phyloP scores from a whole-genome alignment of 2,888 invertebrate species.

The Periphyllus acericola region DNA sequence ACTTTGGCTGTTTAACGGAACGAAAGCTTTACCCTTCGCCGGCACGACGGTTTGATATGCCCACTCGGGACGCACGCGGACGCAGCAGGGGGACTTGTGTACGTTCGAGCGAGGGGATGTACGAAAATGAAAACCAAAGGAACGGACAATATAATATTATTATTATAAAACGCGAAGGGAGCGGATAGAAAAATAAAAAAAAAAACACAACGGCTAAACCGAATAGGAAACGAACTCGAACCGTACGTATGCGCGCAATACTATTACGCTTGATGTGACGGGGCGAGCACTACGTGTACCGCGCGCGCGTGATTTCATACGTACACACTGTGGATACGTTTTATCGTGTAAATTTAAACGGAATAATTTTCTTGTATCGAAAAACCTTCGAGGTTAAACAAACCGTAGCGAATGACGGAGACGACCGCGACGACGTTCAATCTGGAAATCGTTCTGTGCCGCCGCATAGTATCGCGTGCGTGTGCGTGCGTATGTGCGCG shows the following conservation, averaged over 20 bases:
- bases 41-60: background rate
- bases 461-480: no score
- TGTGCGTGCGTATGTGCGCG: background rate
- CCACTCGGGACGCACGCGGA: background rate
- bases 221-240: background rate
- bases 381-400: background rate
- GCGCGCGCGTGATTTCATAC: background rate
- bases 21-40: slow-evolving; percentile 39
- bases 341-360: background rate
- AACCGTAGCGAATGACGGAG: background rate
- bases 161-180: background rate
- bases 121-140: background rate
- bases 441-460: slow-evolving; percentile 9
- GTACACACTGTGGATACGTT: background rate
- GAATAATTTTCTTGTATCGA: background rate
- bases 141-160: background rate
- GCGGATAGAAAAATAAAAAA: background rate
- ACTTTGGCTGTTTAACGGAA: slow-evolving; percentile 42
- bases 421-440: background rate
- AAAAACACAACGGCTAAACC: slow-evolving; percentile 3
- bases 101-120: background rate
- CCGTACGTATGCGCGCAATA: background rate
- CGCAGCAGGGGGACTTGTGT: background rate
- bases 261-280: background rate
- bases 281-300: background rate